A percentile compares a stretch with the other conserved stretches of the same genome.
These are phyloP conservation scores for Orthosia incerta DNA, from an alignment of 2,888 invertebrate species.

Conservation along the genomic window DNA sequence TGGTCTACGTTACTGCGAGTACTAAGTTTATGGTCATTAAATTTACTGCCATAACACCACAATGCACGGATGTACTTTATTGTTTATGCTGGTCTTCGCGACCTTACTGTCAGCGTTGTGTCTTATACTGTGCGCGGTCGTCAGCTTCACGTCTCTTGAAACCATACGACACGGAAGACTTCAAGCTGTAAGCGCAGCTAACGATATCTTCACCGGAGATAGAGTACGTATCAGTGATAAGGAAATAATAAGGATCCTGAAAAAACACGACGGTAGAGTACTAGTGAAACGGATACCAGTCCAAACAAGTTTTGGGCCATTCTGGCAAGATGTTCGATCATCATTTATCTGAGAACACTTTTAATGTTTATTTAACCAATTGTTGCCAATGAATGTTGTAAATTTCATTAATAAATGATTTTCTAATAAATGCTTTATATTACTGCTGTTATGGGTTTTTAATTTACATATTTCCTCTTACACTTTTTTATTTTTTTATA, in stretches of 20 bases:
- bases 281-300: background rate
- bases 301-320: constrained; percentile 9
- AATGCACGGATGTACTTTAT: constrained; percentile 1
- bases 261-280: background rate
- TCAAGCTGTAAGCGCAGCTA: background rate
- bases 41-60: background rate
- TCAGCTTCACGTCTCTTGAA: background rate
- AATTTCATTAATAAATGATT: constrained; percentile 2
- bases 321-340: constrained; percentile 7
- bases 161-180: background rate
- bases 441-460: background rate
- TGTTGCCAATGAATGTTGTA: constrained; percentile 1
- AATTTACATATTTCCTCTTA: background rate
- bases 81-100: constrained; percentile 1
- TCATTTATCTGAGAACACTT: background rate
- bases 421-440: constrained; percentile 2
- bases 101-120: constrained; percentile 3
- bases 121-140: background rate
- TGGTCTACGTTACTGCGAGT: background rate
- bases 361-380: background rate
- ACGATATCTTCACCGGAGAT: background rate
- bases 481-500: no score
- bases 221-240: background rate
- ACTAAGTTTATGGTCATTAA: background rate
- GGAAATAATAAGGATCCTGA: constrained; percentile 5